Base-by-base conservation (phyloP, 2,888 invertebrate species). In the Synanthedon myopaeformis region DNA sequence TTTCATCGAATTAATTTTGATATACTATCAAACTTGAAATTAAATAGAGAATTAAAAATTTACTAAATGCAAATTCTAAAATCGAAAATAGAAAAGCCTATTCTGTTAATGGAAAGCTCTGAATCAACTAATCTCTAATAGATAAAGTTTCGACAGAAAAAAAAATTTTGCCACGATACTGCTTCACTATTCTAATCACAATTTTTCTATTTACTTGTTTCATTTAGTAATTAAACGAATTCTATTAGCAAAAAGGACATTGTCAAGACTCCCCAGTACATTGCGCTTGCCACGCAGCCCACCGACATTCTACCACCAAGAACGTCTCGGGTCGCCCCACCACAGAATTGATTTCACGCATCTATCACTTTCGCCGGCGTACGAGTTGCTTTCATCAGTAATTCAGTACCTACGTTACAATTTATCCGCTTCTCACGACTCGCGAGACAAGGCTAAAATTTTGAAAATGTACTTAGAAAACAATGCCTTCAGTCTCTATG, bases 291-390 rank as follows among this genome's bases (percentile, higher is more conserved):
- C 54, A 58, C 55, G 56, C 49, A 35, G 35, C 35, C 35, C 56
- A 56, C 45, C 62, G 57, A 56, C 54, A 52, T 53, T 52, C 51
- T 41, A 51, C 42, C 53, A 48, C 17, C 51, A 41, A 45, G 60
- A 56, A 61, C 61, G 61, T 67, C 76, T 74, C 80, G 72, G 74
- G 73, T 57, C 64, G 61, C 71, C 79, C 76, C 80, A 64, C 81
- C 73, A 69, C 65, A 61, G 69, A 63, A 61, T 68, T 65, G 75
- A 73, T 82, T 82, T 82, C 80, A 74, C 76, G 76, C 70, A 72
- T 74, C 35, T 35, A 79, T 76, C 76, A 86, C 86, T 87, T 86
- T 87, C 86, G 74, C 83, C 70, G 62, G 66, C 64, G 62, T 66
- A 67, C 62, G 68, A 69, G 70, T 78, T 74, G 74, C 80, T 83